Evolutionary conservation across 2,797 vertebrate genomes (phyloP).

Genomic region (Pelochelys cantorii): DNA sequence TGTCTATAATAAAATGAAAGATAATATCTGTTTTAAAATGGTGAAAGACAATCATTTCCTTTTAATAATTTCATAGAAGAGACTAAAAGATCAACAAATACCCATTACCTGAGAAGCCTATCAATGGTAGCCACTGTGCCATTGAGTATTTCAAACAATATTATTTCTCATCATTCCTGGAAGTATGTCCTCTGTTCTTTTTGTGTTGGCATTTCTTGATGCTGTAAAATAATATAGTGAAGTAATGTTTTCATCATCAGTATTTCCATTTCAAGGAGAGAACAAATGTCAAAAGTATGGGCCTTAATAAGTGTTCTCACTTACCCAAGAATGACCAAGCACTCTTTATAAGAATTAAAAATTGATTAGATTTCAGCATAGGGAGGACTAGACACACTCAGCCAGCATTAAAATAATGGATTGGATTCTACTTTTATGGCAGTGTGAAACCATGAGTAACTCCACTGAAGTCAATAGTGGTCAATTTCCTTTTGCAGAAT

Average conservation of each 20-base stretch:
- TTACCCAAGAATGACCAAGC: not conserved
- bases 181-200: slow-evolving; percentile 47
- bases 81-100: slow-evolving; percentile 19
- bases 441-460: not conserved
- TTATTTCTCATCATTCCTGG: slow-evolving; percentile 45
- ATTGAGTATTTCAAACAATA: slow-evolving; percentile 49
- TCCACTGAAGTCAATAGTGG: not conserved
- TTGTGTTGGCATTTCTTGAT: slow-evolving; percentile 39
- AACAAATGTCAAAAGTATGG: not conserved
- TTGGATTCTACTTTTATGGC: not conserved
- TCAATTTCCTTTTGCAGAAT: not conserved
- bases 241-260: not conserved
- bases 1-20: not conserved
- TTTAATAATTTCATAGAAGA: not conserved
- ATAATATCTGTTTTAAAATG: not conserved
- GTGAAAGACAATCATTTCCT: not conserved
- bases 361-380: not conserved
- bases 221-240: not conserved
- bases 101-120: not conserved
- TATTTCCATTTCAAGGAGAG: not conserved
- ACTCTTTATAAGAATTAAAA: not conserved
- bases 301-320: not conserved
- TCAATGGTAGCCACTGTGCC: not conserved
- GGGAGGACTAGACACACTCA: not conserved
- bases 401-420: not conserved